Percentiles rank a stretch among this genome's conserved stretches.
These are phyloP conservation scores for Clarias laeviceps DNA, from an alignment of 2,797 vertebrate species.

Conservation along the genomic window DNA sequence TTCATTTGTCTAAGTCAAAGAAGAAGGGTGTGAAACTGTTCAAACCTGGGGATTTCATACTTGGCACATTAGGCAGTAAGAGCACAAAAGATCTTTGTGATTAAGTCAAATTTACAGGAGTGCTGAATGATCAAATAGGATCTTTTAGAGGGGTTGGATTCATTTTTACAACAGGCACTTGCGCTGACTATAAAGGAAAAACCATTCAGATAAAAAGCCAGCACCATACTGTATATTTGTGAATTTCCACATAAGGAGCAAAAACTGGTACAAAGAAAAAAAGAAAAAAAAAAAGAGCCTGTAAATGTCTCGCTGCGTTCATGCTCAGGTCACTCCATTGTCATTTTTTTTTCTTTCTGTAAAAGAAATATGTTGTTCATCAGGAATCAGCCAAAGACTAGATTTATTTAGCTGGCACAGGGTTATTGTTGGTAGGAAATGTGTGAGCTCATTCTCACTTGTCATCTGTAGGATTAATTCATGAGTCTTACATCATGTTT, in stretches of 20 bases:
- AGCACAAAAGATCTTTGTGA: neutral
- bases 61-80: neutral
- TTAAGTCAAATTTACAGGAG: neutral
- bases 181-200: neutral
- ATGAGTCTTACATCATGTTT: neutral
- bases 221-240: neutral
- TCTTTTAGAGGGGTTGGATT: neutral
- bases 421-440: neutral
- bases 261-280: neutral
- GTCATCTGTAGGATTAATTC: constrained; percentile 11
- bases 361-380: neutral
- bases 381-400: neutral
- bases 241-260: neutral
- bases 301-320: neutral
- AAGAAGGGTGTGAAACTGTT: neutral
- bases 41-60: neutral
- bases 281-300: neutral
- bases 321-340: neutral
- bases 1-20: constrained; percentile 5
- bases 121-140: neutral
- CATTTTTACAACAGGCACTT: neutral
- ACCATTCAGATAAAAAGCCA: neutral
- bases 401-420: constrained; percentile 1
- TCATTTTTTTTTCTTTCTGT: neutral
- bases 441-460: neutral